These are phyloP conservation scores for Bovichtus variegatus DNA, from an alignment of 2,797 vertebrate species.

Conservation along the genomic window DNA sequence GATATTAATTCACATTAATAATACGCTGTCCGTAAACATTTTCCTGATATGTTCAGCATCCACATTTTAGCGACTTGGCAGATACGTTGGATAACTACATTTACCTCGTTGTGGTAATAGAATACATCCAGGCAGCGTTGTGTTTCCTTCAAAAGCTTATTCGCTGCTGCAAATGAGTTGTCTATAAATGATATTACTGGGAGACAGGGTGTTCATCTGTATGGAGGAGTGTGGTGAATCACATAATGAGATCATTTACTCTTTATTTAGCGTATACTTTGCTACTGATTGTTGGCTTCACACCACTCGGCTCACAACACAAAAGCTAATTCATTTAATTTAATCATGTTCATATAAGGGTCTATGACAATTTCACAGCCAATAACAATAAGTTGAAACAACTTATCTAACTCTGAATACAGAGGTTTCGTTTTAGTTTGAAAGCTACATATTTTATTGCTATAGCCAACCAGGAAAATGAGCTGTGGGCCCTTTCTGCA, in stretches of 20 bases:
- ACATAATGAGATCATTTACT: background rate
- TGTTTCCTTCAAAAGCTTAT: background rate
- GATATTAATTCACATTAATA: background rate
- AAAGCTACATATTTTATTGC: background rate
- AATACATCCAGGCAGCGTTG: background rate
- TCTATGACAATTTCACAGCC: no score
- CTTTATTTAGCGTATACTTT: background rate
- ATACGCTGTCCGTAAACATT: accelerated
- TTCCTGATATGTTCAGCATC: background rate
- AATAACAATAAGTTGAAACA: background rate
- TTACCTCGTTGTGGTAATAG: background rate
- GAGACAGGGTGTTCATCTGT: background rate
- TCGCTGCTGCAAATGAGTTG: background rate
- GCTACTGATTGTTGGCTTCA: background rate
- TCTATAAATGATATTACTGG: background rate
- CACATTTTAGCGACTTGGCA: background rate
- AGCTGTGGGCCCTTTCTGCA: background rate
- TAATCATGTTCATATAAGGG: background rate
- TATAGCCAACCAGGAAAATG: accelerated
- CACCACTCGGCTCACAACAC: background rate
- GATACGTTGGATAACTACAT: background rate
- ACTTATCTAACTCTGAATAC: background rate
- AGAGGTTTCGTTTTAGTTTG: background rate
- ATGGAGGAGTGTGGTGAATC: background rate
- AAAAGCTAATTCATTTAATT: background rate